Conservation (phyloP, 1,140 invertebrate genomes). For the Eupristina koningsbergeri region DNA sequence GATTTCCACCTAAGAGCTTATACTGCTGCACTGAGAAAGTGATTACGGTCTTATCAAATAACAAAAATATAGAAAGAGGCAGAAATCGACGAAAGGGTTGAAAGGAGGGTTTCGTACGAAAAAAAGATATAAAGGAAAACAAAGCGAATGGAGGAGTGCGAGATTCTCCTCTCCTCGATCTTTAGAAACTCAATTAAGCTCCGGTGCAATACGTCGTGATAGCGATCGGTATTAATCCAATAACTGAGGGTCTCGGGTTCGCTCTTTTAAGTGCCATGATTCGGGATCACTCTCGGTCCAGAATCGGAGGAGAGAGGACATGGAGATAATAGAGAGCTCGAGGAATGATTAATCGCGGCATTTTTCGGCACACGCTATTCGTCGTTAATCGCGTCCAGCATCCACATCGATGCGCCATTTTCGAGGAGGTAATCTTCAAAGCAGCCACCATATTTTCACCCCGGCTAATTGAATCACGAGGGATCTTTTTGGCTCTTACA, state of each 20-base stretch:
- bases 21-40: no score
- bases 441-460: not conserved
- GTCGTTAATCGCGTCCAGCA: not conserved
- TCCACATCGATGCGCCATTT: not conserved
- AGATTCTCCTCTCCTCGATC: not conserved
- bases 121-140: not conserved
- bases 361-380: constrained; percentile 3
- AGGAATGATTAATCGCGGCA: constrained; percentile 15
- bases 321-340: not conserved
- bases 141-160: not conserved
- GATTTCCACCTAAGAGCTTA: no score
- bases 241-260: not conserved
- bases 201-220: not conserved
- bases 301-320: not conserved
- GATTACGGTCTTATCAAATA: no score
- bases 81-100: not conserved
- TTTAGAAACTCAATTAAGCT: constrained; percentile 26
- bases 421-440: not conserved
- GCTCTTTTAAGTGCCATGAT: not conserved
- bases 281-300: not conserved
- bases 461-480: not conserved
- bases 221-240: constrained; percentile 36
- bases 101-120: not conserved
- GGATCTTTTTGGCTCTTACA: not conserved
- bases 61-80: not conserved